These are phyloP conservation scores for Coluber constrictor DNA, from an alignment of 2,797 vertebrate species.

Conservation along the genomic window DNA sequence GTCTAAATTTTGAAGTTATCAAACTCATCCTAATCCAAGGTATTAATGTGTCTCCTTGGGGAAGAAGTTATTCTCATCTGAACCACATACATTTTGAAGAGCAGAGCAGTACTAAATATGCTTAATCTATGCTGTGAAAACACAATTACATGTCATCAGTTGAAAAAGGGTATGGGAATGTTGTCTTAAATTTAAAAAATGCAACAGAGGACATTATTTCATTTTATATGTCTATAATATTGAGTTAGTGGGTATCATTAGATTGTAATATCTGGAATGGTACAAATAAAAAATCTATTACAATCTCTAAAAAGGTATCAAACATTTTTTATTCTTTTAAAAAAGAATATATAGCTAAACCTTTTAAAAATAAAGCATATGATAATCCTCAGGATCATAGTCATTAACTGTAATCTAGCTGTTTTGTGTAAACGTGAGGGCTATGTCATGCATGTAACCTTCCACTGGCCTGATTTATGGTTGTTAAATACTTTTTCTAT, in stretches of 20 bases:
- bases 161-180: not conserved
- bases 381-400: not conserved
- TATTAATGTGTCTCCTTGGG: not conserved
- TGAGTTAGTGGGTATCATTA: not conserved
- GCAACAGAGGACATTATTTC: slow-evolving; percentile 18
- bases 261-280: not conserved
- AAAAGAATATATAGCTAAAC: not conserved
- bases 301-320: not conserved
- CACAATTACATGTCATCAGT: not conserved
- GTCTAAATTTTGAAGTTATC: not conserved
- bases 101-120: not conserved
- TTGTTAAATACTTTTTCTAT: not conserved
- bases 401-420: not conserved
- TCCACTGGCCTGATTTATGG: no score
- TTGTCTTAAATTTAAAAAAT: not conserved
- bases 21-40: not conserved
- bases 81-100: not conserved
- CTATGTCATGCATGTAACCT: not conserved
- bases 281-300: not conserved
- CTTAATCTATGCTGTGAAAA: not conserved
- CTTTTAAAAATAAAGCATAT: not conserved
- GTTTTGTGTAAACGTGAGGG: not conserved
- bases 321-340: not conserved
- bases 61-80: not conserved
- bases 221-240: slow-evolving; percentile 31